Conservation (phyloP, 2,113 vertebrate genomes). For the Acrocephalus kingi region DNA sequence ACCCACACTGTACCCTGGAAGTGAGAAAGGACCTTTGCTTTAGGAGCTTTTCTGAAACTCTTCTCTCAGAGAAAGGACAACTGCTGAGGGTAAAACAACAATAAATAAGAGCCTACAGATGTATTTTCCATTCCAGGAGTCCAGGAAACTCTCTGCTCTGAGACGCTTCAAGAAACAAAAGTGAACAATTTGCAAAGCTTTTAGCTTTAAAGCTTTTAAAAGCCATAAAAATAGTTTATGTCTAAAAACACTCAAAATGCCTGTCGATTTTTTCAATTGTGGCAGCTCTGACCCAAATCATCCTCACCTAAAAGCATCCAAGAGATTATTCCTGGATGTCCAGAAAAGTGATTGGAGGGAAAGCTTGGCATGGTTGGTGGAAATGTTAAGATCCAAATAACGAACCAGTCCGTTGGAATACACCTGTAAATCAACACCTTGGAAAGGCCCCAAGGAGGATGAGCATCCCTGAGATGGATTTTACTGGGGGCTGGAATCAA, state of each 20-base stretch:
- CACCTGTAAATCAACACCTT: not conserved
- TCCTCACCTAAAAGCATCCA: not conserved
- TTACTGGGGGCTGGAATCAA: not conserved
- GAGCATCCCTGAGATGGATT: not conserved
- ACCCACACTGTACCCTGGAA: slow-evolving; percentile 72
- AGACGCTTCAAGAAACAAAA: not conserved
- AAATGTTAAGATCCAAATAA: not conserved
- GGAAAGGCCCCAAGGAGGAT: not conserved
- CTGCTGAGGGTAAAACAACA: not conserved
- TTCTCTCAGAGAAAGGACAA: not conserved
- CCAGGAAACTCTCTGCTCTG: not conserved
- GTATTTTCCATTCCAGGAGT: not conserved
- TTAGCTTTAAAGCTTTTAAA: not conserved
- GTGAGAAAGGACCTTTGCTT: not conserved
- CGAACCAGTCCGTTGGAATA: not conserved
- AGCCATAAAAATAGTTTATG: not conserved
- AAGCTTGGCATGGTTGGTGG: not conserved
- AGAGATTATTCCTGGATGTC: not conserved
- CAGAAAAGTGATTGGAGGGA: not conserved
- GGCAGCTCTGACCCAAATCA: not conserved
- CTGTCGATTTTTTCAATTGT: not conserved
- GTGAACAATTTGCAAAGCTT: not conserved
- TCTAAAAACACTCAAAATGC: not conserved
- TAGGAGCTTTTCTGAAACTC: not conserved
- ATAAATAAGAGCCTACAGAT: not conserved